These are phyloP conservation scores for Sebastes elongatus DNA, from an alignment of 2,797 vertebrate genomes.

Conservation along the genomic window DNA sequence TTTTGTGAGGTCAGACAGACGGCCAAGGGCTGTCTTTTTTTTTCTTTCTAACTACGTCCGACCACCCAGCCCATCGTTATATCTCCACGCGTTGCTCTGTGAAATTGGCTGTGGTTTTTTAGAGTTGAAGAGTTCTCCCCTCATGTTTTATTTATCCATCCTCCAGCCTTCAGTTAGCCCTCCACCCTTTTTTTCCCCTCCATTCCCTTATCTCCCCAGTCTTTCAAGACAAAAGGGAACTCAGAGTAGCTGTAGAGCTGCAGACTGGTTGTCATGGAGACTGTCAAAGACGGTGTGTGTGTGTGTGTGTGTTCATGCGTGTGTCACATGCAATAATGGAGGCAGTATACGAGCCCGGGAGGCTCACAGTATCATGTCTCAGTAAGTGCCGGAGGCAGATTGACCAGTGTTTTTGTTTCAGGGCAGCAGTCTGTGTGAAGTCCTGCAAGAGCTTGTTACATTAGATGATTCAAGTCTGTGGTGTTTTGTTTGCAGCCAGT, in stretches of 20 bases:
- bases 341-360: conserved; percentile 60
- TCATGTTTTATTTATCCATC: conserved; percentile 79
- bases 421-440: conserved; percentile 26
- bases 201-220: conserved; percentile 74
- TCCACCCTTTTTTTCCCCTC: conserved; percentile 40
- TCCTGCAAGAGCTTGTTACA: conserved; percentile 12
- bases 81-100: conserved; percentile 51
- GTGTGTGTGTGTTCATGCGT: conserved; percentile 29
- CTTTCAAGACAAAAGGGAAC: conserved; percentile 83
- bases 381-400: conserved; percentile 58
- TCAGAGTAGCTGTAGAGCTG: conserved; percentile 77
- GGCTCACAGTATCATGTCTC: conserved; percentile 68
- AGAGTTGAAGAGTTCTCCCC: conserved; percentile 54
- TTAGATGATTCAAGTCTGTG: conserved; percentile 26
- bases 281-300: conserved; percentile 71
- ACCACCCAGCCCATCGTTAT: conserved; percentile 5
- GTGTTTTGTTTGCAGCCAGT: conserved; percentile 11
- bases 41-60: not conserved
- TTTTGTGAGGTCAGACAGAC: conserved; percentile 24
- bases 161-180: conserved; percentile 64
- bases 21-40: not conserved
- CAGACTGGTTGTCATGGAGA: conserved; percentile 87
- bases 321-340: conserved; percentile 67
- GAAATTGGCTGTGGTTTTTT: conserved; percentile 45
- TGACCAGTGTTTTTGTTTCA: conserved; percentile 47